Percentiles rank a stretch among this genome's conserved stretches.
phyloP scores from a whole-genome alignment of 23 tunicate species.

The Corella eumyota region DNA sequence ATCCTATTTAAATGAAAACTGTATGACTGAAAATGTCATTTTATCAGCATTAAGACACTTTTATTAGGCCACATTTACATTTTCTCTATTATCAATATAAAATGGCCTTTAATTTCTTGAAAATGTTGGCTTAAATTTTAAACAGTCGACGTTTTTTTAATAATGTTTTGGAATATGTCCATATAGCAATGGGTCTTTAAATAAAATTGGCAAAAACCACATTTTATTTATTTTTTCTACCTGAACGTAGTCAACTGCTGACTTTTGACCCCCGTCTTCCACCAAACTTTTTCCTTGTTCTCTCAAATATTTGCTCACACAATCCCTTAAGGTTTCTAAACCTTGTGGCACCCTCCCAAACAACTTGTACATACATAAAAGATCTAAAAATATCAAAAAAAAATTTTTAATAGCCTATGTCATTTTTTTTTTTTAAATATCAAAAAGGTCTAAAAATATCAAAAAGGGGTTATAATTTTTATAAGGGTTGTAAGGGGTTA shows the following conservation, averaged over 20 bases:
- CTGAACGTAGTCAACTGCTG: constrained; percentile 89
- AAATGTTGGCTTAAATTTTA: no score
- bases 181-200: no score
- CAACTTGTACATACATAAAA: constrained; percentile 83
- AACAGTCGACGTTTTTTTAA: no score
- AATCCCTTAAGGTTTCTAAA: constrained; percentile 59
- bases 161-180: no score
- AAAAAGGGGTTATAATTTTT: neutral
- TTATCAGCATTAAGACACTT: no score
- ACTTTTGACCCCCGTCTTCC: constrained; percentile 78
- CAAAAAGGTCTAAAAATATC: neutral
- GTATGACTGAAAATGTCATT: no score
- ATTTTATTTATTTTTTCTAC: constrained; percentile 14
- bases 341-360: constrained; percentile 71
- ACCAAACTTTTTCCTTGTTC: constrained; percentile 91
- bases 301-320: constrained; percentile 67
- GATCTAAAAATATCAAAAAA: constrained; percentile 28
- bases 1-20: no score
- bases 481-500: neutral
- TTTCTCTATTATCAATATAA: no score
- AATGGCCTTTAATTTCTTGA: no score
- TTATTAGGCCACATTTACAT: no score
- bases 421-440: neutral
- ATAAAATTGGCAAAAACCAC: neutral
- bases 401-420: constrained; percentile 1